These are phyloP conservation scores for Coregonus clupeaformis DNA, from an alignment of 2,113 vertebrate species.

Conservation along the genomic window DNA sequence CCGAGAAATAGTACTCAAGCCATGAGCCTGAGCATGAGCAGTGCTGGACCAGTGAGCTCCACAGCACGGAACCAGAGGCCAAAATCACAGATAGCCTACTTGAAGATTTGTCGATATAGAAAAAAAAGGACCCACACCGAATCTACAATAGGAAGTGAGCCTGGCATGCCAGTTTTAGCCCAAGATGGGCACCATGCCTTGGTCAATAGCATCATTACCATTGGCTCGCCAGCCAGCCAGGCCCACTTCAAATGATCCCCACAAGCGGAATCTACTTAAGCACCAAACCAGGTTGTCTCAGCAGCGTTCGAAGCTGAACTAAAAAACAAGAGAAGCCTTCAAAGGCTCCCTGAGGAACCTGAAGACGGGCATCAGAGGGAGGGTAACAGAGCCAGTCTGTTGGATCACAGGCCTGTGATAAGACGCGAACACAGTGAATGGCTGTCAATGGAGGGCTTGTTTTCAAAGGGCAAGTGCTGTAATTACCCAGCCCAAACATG, in stretches of 20 bases:
- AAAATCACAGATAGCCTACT: not conserved
- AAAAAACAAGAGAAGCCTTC: slow-evolving; percentile 19
- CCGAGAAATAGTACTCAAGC: too few relatives aligned
- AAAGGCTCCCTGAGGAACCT: slow-evolving; percentile 37
- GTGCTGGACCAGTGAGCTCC: too few relatives aligned
- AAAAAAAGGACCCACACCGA: not conserved
- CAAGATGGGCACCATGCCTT: not conserved
- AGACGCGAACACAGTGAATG: slow-evolving; percentile 23
- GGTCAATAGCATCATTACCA: slow-evolving; percentile 39
- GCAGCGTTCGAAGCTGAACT: slow-evolving; percentile 21
- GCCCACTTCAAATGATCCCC: slow-evolving; percentile 44
- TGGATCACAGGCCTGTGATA: slow-evolving; percentile 29
- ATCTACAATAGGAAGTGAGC: not conserved
- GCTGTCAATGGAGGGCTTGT: slow-evolving; percentile 49
- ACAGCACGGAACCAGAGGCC: too few relatives aligned
- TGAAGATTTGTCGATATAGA: not conserved
- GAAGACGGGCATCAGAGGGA: slow-evolving; percentile 23
- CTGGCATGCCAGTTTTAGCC: slow-evolving; percentile 32
- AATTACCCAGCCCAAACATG: slow-evolving; percentile 59
- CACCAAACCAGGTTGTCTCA: slow-evolving; percentile 48
- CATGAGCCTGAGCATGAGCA: too few relatives aligned
- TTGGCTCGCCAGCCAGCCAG: slow-evolving; percentile 22
- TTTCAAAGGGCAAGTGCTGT: slow-evolving; percentile 73
- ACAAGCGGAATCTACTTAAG: slow-evolving; percentile 55
- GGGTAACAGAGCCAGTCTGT: slow-evolving; percentile 27